Percentiles rank a stretch among this genome's conserved stretches.
These are phyloP conservation scores for Drosophila erecta DNA, from an alignment of 1,140 invertebrate species.

Conservation along the genomic window DNA sequence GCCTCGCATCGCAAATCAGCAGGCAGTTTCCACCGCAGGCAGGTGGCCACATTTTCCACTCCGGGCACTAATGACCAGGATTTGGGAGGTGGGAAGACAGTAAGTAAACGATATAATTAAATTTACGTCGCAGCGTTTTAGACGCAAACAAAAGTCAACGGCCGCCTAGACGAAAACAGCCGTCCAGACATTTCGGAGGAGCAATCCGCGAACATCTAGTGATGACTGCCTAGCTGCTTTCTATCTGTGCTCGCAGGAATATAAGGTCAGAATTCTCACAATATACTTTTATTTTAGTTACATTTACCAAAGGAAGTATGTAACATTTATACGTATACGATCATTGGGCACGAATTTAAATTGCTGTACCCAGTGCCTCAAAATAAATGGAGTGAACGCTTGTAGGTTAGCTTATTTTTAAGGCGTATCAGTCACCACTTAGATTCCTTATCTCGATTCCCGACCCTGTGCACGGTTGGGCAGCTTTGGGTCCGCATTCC, in stretches of 20 bases:
- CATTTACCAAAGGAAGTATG: too few species aligned
- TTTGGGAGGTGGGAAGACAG: constrained; percentile 12
- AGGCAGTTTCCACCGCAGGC: constrained; percentile 23
- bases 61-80: constrained; percentile 29
- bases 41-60: constrained; percentile 9
- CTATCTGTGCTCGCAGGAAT: too few species aligned
- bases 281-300: too few species aligned
- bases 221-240: constrained; percentile 1
- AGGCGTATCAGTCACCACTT: neutral
- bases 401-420: neutral
- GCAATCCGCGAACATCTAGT: constrained; percentile 10
- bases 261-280: too few species aligned
- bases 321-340: too few species aligned
- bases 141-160: constrained; percentile 60
- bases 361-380: too few species aligned
- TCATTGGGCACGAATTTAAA: too few species aligned
- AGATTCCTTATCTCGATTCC: neutral
- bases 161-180: constrained; percentile 29
- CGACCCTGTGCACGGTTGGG: constrained; percentile 34
- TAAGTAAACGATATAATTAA: constrained; percentile 77
- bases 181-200: constrained; percentile 15
- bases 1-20: constrained; percentile 27
- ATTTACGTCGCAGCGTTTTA: constrained; percentile 58
- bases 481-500: constrained; percentile 50
- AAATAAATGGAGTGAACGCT: too few species aligned